Evolutionary conservation across 2,113 vertebrate genomes (phyloP), one percentile per base, ranked within the genome.

Genomic region (Otocyon megalotis): DNA sequence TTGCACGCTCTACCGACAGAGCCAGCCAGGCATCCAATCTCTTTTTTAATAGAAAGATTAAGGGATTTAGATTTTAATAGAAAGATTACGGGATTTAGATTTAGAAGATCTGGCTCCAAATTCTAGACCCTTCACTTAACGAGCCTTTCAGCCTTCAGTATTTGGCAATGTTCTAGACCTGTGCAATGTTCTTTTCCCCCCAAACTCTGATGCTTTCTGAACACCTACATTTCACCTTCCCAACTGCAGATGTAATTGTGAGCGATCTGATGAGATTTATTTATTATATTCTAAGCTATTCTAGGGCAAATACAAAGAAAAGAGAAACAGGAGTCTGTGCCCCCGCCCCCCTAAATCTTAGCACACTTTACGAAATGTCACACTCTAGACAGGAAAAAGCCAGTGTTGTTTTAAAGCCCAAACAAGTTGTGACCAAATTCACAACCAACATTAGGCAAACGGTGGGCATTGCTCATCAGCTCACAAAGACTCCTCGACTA

Each of bases 211-310:
- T 74, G 32, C 50, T 90, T 83, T 19, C 43, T 91, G 62, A 96
- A 79, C 3, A 79, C 2, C 14, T 56, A 77, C 10, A 63, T 22
- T 35, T 90, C 43, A 76, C 67, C 32, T 92, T 77, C 17, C 17
- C 6, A 56, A 84, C 9, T 77, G 58, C 8, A 69, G 32, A 58
- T 32, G 8, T 13, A 67, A 24, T 3, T 76, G 20, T 24, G 50
- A 72, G 22, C n/a, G 71, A 62, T 77, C 28, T 87, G 48, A 77
- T 62, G 48, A 54, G 54, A 84, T 62, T 65, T 20, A 60, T n/a
- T 87, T 58, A n/a, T 63, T 93, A 96, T 79, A 74, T 43, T 87
- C 48, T 88, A 93, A 83, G 32, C 94, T 71, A 71, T 65, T 88
- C 60, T 90, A 92, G 91, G 74, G 67, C 4, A 50, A 81, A 80